phyloP scores from a whole-genome alignment of 2,113 vertebrate genomes.

The Terrapene triunguis region DNA sequence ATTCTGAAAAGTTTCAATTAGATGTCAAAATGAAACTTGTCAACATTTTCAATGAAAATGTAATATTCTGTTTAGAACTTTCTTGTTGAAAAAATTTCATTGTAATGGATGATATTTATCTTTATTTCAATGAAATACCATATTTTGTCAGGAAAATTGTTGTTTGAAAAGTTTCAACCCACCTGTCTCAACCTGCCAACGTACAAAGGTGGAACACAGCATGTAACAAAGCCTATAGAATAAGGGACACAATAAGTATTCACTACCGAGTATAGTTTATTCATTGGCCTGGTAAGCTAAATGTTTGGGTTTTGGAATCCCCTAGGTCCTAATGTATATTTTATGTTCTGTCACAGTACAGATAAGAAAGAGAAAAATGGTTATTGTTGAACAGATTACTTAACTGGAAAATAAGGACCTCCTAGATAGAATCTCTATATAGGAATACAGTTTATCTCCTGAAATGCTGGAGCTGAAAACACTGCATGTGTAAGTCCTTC shows the following conservation, averaged over 20 bases:
- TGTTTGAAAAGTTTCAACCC: not conserved
- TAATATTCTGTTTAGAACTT: not conserved
- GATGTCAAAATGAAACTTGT: not conserved
- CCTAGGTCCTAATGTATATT: not conserved
- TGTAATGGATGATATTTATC: not conserved
- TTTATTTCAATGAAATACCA: not conserved
- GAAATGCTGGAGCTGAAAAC: not conserved
- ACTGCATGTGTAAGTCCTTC: not conserved
- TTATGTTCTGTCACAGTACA: not conserved
- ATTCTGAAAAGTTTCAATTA: not conserved
- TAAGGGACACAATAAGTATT: not conserved
- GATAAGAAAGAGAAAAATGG: not conserved
- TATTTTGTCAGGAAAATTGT: not conserved
- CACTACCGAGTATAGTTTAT: not conserved
- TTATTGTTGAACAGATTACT: constrained; percentile 12
- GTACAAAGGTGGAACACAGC: not conserved
- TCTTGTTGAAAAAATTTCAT: not conserved
- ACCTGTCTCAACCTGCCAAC: not conserved
- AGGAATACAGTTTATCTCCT: not conserved
- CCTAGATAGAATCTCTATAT: constrained; percentile 12
- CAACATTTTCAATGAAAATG: not conserved
- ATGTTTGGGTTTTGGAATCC: not conserved
- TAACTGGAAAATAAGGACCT: constrained; percentile 20
- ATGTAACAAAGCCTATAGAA: not conserved
- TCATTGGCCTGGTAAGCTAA: not conserved